Evolutionary conservation across 2,888 invertebrate species (phyloP), one percentile per base, ranked within the genome.

Genomic region (Argynnis bischoffii): DNA sequence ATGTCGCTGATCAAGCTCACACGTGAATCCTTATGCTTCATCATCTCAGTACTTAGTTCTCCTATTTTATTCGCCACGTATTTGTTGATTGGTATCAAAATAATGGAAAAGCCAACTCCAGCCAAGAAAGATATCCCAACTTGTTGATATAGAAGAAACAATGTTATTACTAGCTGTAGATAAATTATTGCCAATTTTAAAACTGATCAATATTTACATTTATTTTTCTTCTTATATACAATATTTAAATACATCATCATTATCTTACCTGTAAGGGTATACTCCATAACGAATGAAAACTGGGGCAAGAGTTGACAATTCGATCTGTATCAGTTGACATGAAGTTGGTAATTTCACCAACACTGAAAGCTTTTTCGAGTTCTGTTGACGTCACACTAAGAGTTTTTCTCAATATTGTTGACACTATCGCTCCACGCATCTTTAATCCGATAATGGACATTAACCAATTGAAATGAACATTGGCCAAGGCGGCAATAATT

Each of bases 321-420:
- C 99, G 94, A 84, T 99, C 98, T 0, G 97, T 96, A 84, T 99
- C 99, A 0, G 98, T 98, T 46, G 98, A 99, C 97, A 99, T 98
- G 77, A 98, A 97, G 88, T 99, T 99, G 1, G 99, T 95, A 67
- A 99, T 96, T 92, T 99, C 97, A 0, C 99, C 99, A 53, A 96
- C 93, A 15, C 93, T 93, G 78, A 79, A 93, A 75, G 78, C 86
- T 76, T 77, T 94, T 77, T 82, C 93, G 75, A 84, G 87, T 75
- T 75, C 93, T 67, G 87, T 94, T 72, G 92, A 87, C 0, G 93
- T 90, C 5, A 93, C 90, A 71, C 91, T 89, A 0, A 93, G 81
- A 0, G 91, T 92, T 76, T 93, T 93, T 56, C 95, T 94, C 79
- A 99, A 80, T 51, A 92, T 86, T 0, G 96, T 95, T 6, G 97